Percentiles rank a stretch among this genome's conserved stretches.
phyloP scores from a whole-genome alignment of 2,888 invertebrate genomes.

The Dinocampus coccinellae region DNA sequence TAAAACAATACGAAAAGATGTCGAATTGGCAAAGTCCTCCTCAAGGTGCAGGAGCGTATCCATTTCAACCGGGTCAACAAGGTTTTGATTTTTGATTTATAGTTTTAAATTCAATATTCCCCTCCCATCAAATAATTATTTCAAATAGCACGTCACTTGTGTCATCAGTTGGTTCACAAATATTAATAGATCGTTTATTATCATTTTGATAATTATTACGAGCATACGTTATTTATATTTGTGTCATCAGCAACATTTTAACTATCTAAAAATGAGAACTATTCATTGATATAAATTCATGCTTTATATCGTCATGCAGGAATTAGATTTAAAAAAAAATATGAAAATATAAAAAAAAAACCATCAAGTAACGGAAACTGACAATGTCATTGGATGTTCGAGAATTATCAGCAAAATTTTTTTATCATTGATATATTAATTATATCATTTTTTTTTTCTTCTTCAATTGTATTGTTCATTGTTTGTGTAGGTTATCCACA shows the following conservation, averaged over 20 bases:
- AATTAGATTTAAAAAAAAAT: too few relatives aligned
- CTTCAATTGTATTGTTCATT: conserved; percentile 37
- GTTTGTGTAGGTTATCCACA: conserved; percentile 21
- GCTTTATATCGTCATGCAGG: neutral
- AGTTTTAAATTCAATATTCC: conserved; percentile 18
- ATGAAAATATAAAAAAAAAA: too few relatives aligned
- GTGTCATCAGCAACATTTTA: too few relatives aligned
- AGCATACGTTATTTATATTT: neutral
- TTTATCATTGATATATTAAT: neutral
- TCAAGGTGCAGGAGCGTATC: conserved; percentile 57
- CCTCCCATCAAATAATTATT: neutral
- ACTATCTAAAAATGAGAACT: too few relatives aligned
- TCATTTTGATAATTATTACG: neutral
- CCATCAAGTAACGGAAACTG: neutral
- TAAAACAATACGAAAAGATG: conserved; percentile 59
- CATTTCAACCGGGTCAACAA: conserved; percentile 64
- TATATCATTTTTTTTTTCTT: conserved; percentile 16
- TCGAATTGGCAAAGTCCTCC: conserved; percentile 65
- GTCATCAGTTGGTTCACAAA: neutral
- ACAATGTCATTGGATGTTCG: neutral
- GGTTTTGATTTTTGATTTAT: conserved; percentile 54
- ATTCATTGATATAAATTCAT: neutral
- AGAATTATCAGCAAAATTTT: neutral
- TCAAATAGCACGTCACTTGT: neutral
- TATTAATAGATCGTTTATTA: neutral